Conservation (phyloP, 2,888 invertebrate genomes). For the Barypeithes pellucidus region DNA sequence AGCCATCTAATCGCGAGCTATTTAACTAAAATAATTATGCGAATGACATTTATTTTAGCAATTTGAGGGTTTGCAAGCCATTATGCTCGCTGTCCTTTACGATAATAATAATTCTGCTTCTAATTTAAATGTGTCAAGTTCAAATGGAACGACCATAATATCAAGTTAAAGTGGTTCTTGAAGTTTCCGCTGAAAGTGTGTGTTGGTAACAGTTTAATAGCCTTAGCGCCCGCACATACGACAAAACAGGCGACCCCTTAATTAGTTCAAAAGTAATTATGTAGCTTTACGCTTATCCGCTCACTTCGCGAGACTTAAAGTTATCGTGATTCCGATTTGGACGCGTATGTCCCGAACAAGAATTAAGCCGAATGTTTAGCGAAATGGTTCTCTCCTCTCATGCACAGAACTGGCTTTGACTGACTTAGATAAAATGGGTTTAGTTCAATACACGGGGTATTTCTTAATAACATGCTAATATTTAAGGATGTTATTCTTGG, state of each 20-base stretch:
- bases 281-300: slow-evolving; percentile 64
- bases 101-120: slow-evolving; percentile 23
- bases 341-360: slow-evolving; percentile 45
- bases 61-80: not conserved
- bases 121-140: slow-evolving; percentile 47
- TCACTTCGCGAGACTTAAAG: slow-evolving; percentile 25
- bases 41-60: slow-evolving; percentile 1
- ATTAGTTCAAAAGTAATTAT: slow-evolving; percentile 68
- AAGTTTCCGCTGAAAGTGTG: slow-evolving; percentile 50
- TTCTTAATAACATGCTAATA: too few relatives aligned
- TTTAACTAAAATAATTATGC: slow-evolving; percentile 1
- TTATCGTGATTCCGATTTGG: slow-evolving; percentile 42
- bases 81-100: slow-evolving; percentile 2
- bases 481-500: too few relatives aligned
- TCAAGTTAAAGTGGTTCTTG: slow-evolving; percentile 41
- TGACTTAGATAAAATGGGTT: slow-evolving; percentile 33
- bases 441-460: too few relatives aligned
- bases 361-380: slow-evolving; percentile 44
- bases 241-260: slow-evolving; percentile 64
- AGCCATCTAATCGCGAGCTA: too few relatives aligned
- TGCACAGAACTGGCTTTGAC: slow-evolving; percentile 37
- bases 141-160: slow-evolving; percentile 47
- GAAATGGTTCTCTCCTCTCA: slow-evolving; percentile 39
- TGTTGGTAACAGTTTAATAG: slow-evolving; percentile 53
- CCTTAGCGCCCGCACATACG: slow-evolving; percentile 51